A percentile compares a stretch with the other conserved stretches of the same genome.
phyloP scores from a whole-genome alignment of 2,888 invertebrate genomes.

The Coleophora flavipennella region DNA sequence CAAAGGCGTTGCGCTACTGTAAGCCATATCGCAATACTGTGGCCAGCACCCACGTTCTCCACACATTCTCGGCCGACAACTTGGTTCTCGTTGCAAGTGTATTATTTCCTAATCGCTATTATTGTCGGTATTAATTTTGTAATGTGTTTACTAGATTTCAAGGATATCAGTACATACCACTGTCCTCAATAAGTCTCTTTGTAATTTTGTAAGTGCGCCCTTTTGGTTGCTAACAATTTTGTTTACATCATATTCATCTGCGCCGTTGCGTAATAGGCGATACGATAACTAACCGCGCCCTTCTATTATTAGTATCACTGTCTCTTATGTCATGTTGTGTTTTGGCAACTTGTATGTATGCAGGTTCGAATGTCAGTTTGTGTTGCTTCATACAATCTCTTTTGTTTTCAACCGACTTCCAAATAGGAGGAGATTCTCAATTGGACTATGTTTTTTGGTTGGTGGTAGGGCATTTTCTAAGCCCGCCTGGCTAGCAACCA shows the following conservation, averaged over 20 bases:
- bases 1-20: too few species aligned
- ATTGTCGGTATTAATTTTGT: slow-evolving; percentile 31
- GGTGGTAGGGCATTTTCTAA: too few species aligned
- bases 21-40: too few species aligned
- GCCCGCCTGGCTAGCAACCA: too few species aligned
- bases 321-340: slow-evolving; percentile 28
- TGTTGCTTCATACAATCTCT: slow-evolving; percentile 5
- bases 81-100: slow-evolving; percentile 19
- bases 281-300: slow-evolving; percentile 37
- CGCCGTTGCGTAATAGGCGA: slow-evolving; percentile 34
- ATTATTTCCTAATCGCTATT: slow-evolving; percentile 30
- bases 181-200: slow-evolving; percentile 16
- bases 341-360: slow-evolving; percentile 21
- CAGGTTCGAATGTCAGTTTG: not conserved
- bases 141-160: slow-evolving; percentile 15
- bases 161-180: slow-evolving; percentile 16
- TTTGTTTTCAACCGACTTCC: too few species aligned
- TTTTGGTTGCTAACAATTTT: slow-evolving; percentile 40
- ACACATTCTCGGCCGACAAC: slow-evolving; percentile 32
- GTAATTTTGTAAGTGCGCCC: slow-evolving; percentile 21
- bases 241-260: slow-evolving; percentile 31
- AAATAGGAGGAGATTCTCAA: too few species aligned
- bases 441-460: too few species aligned
- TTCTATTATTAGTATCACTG: slow-evolving; percentile 33
- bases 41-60: slow-evolving; percentile 24